phyloP scores from a whole-genome alignment of 2,888 invertebrate genomes.

The Conus canariensis region DNA sequence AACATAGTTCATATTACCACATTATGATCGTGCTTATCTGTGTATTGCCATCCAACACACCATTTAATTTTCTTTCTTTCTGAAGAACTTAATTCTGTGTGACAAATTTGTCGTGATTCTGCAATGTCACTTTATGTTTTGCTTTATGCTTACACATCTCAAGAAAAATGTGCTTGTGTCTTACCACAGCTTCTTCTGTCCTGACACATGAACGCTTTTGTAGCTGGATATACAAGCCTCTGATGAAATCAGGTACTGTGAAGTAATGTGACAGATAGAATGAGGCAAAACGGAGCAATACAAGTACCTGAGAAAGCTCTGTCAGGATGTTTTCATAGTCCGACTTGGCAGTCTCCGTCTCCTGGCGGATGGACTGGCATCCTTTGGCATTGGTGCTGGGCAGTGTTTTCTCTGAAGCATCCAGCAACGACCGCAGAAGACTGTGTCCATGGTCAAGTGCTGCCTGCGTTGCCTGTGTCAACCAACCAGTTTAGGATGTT shows the following conservation, averaged over 20 bases:
- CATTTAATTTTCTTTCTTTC: too few relatives aligned
- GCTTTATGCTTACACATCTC: too few relatives aligned
- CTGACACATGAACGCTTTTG: too few relatives aligned
- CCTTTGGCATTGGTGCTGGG: slow-evolving; percentile 95
- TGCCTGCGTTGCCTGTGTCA: slow-evolving; percentile 91
- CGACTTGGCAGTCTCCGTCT: slow-evolving; percentile 91
- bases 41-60: not conserved
- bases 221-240: too few relatives aligned
- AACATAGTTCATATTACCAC: not conserved
- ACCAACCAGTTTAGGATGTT: not conserved
- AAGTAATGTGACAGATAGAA: too few relatives aligned
- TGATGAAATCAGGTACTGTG: too few relatives aligned
- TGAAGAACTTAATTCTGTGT: too few relatives aligned
- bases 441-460: slow-evolving; percentile 95
- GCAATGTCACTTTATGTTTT: too few relatives aligned
- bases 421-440: slow-evolving; percentile 85
- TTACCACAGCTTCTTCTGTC: too few relatives aligned
- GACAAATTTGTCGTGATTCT: too few relatives aligned
- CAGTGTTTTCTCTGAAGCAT: slow-evolving; percentile 94
- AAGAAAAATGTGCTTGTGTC: too few relatives aligned
- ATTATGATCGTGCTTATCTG: not conserved
- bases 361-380: slow-evolving; percentile 92
- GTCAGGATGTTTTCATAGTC: slow-evolving; percentile 93
- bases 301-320: slow-evolving; percentile 72
- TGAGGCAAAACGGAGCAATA: too few relatives aligned